Percentiles rank a stretch among this genome's conserved stretches.
Conservation (phyloP, 1,140 invertebrate species). For the Musca vetustissima region DNA sequence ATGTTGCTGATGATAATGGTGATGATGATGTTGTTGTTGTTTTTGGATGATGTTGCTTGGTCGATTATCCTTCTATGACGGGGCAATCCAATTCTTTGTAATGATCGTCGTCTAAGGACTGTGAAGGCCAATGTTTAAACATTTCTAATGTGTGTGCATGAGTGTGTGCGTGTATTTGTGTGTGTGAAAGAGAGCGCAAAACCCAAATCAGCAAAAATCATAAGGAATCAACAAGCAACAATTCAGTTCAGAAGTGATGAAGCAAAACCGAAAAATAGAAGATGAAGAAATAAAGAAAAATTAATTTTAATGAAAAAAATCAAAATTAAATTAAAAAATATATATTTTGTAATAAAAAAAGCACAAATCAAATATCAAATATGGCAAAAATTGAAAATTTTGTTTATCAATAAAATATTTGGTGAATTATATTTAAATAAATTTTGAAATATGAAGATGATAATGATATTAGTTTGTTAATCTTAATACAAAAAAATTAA, state of each 20-base stretch:
- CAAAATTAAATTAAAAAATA: constrained; percentile 22
- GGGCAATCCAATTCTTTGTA: constrained; percentile 13
- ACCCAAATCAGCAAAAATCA: constrained; percentile 18
- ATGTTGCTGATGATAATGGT: neutral
- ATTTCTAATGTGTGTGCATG: constrained; percentile 16
- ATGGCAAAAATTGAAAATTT: constrained; percentile 3
- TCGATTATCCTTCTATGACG: neutral
- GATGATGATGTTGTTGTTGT: constrained; percentile 6
- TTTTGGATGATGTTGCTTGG: too few species aligned
- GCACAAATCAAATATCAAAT: neutral
- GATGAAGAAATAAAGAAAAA: constrained; percentile 15
- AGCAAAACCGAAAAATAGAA: constrained; percentile 18
- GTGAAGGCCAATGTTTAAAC: constrained; percentile 13
- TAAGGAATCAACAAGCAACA: neutral
- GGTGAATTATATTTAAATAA: too few species aligned
- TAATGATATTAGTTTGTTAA: too few species aligned
- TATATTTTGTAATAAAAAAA: constrained; percentile 16
- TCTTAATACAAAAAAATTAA: too few species aligned
- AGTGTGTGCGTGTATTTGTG: too few species aligned
- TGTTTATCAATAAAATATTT: too few species aligned
- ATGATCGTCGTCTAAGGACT: constrained; percentile 14
- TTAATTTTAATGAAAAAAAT: too few species aligned
- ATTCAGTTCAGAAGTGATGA: neutral
- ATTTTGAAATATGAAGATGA: too few species aligned
- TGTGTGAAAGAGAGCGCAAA: too few species aligned